Base-by-base conservation (phyloP, 2,113 vertebrate species). In the Cardinalis cardinalis region DNA sequence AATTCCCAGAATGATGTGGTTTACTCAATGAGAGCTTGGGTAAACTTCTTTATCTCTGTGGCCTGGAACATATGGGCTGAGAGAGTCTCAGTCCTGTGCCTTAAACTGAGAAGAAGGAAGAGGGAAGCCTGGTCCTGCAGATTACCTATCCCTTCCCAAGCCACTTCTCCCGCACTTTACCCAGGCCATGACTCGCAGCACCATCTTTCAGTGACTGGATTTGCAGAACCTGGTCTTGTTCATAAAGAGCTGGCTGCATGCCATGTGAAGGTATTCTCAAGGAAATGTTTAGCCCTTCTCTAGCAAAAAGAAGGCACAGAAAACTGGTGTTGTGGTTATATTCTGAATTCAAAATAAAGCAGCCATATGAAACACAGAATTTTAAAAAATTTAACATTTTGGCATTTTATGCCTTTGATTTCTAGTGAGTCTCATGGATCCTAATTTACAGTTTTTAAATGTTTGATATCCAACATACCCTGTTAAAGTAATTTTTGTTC, bases 11-110 rank as follows among this genome's bases (percentile, higher is more conserved):
- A 70, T 48, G 21, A 55, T 60, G 84, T 34, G 43, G 61, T 66
- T 91, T 92, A 59, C 55, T 61, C 79, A 55, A 1, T 63, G 18
- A 90, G 19, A 58, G 17, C 21, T 60, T 94, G 81, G 71, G 70
- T 87, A 92, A 94, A 90, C 74, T 75, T 60, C 87, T 84, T 86
- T 81, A 40, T 77, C 26, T 91, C 72, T 78, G 5, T 71, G 53
- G 63, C 31, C 43, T 58, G 89, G 73, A 69, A 83, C 25, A 28
- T 8, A 64, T 0, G 46, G n/a, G 52, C 26, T 51, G 53, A 72
- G 31, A 1, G 2, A 87, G 58, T 12, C 40, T 43, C 29, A 36
- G 1, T 18, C 23, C 56, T 48, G 15, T 65, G 66, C 40, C 32
- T 46, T 49, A 58, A 36, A 38, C 34, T 28, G 69, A 55, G 63